A percentile compares a stretch with the other conserved stretches of the same genome.
Evolutionary conservation across 2,888 invertebrate genomes (phyloP).

Genomic region (Tachina grossa): DNA sequence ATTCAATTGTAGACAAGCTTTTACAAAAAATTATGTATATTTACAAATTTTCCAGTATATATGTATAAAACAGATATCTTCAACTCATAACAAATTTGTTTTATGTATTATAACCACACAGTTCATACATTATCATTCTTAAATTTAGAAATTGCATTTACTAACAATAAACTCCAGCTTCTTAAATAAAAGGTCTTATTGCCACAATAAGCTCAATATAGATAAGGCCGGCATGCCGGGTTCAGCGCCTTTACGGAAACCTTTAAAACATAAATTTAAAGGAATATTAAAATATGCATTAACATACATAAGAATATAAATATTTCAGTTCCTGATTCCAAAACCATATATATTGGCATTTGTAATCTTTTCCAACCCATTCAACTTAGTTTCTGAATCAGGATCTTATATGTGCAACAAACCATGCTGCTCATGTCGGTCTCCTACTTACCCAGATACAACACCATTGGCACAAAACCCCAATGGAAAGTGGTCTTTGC

Average conservation of each 20-base stretch:
- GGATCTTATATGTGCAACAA: background rate
- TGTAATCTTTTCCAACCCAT: no score
- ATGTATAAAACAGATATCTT: no score
- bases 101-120: background rate
- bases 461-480: constrained; percentile 87
- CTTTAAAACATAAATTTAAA: constrained; percentile 80
- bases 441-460: constrained; percentile 85
- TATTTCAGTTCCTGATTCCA: no score
- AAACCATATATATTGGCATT: no score
- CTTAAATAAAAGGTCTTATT: constrained; percentile 73
- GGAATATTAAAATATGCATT: no score
- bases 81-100: background rate
- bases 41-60: no score
- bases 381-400: background rate
- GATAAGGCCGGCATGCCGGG: constrained; percentile 86
- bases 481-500: constrained; percentile 87
- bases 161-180: background rate
- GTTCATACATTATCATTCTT: constrained; percentile 16
- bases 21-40: no score
- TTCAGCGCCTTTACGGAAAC: constrained; percentile 87
- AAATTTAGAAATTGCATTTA: constrained; percentile 11
- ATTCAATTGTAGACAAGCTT: no score
- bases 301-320: no score
- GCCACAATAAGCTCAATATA: constrained; percentile 81
- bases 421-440: background rate